Evolutionary conservation across 2,113 vertebrate species (phyloP).

Genomic region (Cyanoramphus novaezelandiae): DNA sequence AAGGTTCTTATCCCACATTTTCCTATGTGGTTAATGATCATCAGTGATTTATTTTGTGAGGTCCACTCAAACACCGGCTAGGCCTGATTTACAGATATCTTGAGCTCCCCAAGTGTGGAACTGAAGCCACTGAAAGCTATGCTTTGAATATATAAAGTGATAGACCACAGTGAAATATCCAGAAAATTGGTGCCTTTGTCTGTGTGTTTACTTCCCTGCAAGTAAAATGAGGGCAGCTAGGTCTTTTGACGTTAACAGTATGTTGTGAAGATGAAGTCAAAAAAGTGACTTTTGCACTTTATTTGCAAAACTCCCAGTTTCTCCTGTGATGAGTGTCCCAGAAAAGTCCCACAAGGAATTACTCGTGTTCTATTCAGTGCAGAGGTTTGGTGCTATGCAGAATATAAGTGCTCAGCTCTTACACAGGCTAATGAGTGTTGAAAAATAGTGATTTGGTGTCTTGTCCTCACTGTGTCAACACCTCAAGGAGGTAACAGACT

Average conservation of each 20-base stretch:
- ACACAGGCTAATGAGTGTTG: not conserved
- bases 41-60: not conserved
- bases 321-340: not conserved
- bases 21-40: not conserved
- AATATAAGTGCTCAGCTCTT: not conserved
- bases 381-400: not conserved
- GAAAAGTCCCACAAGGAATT: slow-evolving; percentile 6
- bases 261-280: not conserved
- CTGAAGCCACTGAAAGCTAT: not conserved
- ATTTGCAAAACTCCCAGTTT: not conserved
- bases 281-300: not conserved
- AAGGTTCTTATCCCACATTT: not conserved
- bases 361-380: not conserved
- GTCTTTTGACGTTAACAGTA: not conserved
- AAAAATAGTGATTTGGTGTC: not conserved
- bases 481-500: not conserved
- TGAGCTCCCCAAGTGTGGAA: not conserved
- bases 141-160: not conserved
- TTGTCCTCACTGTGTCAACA: not conserved
- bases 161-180: not conserved
- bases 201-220: not conserved
- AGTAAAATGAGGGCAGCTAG: not conserved
- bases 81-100: not conserved
- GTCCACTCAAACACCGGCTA: not conserved
- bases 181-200: not conserved